Evolutionary conservation across 2,888 invertebrate species (phyloP), one percentile per base, ranked within the genome.

Genomic region (Amblyteles armatorius): DNA sequence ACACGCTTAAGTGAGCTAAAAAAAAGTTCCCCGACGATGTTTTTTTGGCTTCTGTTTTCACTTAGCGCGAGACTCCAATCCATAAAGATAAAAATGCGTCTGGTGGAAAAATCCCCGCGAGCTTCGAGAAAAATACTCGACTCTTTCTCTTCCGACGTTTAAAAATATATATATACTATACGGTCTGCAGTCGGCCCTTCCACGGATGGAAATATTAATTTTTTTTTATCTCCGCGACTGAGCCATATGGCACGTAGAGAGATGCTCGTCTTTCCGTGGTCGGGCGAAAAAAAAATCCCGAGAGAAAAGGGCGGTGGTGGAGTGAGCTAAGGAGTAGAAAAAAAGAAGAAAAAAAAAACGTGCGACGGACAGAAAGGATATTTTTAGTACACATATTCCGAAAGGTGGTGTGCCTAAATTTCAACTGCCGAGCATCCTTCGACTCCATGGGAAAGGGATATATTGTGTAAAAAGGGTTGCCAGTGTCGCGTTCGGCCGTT

Each of bases 241-340:
- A 88, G 89, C 91, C 91, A 91, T 90, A 91, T 91, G 92, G 91
- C 89, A 89, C 91, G 85, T 85, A 69, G 52, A 68, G 87, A 85
- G 87, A 84, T 73, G 85, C 85, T 86, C 82, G 63, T 82, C 79
- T 86, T 86, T 86, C 86, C 84, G 85, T 87, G 86, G 88, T 87
- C 87, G 72, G 52, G 78, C 73, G 69, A 85, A 84, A 76, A 86
- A 85, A 84, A 82, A 84, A 84, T 89, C 88, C 84, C 88, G 88
- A 88, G 89, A 89, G 84, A 88, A 44, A 73, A 60, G 29, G 44
- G 63, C 63, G 63, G 63, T 29, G 63, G 44, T 29, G 44, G 60
- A 60, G 26, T 13, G 40, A 60, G 60, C 33, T 19, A 71, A 69
- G 74, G 72, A 52, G 16, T 1, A 36, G 9, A 16, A 22, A 36